These are phyloP conservation scores for Esox niger DNA, from an alignment of 2,113 vertebrate genomes.

Conservation along the genomic window DNA sequence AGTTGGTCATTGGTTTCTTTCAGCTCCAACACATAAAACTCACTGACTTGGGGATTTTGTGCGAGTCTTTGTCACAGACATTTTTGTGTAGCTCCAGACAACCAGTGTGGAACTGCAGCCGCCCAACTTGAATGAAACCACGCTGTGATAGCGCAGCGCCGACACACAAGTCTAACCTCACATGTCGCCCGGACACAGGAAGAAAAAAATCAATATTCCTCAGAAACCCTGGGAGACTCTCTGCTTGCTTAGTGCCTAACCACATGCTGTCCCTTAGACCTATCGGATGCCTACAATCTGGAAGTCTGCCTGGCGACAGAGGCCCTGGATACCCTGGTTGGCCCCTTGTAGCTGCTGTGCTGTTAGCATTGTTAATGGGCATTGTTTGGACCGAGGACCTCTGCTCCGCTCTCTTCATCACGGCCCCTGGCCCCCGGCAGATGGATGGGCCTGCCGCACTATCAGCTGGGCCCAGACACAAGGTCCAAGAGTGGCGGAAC, in stretches of 20 bases:
- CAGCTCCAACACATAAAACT: not conserved
- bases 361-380: constrained; percentile 77
- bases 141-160: constrained; percentile 35
- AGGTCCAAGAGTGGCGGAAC: constrained; percentile 71
- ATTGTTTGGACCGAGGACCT: constrained; percentile 81
- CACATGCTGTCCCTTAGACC: constrained; percentile 65
- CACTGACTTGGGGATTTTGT: not conserved
- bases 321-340: constrained; percentile 47
- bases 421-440: constrained; percentile 62
- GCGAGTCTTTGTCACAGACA: not conserved
- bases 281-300: constrained; percentile 67
- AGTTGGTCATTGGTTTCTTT: not conserved
- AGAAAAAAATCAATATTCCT: constrained; percentile 66
- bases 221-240: constrained; percentile 50
- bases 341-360: constrained; percentile 31
- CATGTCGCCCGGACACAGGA: constrained; percentile 54
- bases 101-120: constrained; percentile 18
- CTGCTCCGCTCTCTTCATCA: constrained; percentile 67
- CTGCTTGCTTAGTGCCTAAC: constrained; percentile 61
- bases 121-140: constrained; percentile 38
- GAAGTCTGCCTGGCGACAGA: constrained; percentile 73
- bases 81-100: constrained; percentile 17
- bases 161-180: constrained; percentile 58
- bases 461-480: constrained; percentile 73
- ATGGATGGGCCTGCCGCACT: constrained; percentile 76